phyloP scores from a whole-genome alignment of 2,797 vertebrate genomes.

The Phylloscopus collybita region DNA sequence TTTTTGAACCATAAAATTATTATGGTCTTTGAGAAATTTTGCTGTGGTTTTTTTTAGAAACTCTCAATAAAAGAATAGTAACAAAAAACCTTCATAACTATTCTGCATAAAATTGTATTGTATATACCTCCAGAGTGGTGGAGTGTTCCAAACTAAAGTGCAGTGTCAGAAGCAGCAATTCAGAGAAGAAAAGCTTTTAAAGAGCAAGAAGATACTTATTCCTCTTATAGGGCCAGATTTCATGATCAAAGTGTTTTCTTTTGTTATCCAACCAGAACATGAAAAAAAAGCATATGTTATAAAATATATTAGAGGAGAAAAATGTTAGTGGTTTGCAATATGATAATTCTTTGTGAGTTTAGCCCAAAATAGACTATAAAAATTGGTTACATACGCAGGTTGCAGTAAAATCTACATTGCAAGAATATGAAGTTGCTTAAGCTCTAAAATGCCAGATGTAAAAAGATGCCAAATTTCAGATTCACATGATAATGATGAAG shows the following conservation, averaged over 20 bases:
- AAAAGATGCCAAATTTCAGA: background rate
- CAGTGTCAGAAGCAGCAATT: background rate
- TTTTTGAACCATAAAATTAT: background rate
- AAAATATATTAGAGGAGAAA: background rate
- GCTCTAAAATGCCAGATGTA: background rate
- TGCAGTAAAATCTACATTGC: background rate
- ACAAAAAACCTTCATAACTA: accelerated
- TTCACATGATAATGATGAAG: background rate
- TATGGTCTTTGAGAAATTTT: background rate
- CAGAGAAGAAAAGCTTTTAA: background rate
- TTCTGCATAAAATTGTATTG: background rate
- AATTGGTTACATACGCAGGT: background rate
- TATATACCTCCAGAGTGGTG: background rate
- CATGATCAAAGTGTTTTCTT: background rate
- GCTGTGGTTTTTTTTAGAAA: background rate
- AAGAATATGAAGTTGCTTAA: background rate
- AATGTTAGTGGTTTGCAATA: background rate
- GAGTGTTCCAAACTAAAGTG: background rate
- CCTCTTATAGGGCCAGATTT: background rate
- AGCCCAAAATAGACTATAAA: background rate
- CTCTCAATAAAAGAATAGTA: background rate
- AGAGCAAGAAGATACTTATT: background rate
- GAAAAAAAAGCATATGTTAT: background rate
- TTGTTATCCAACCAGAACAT: background rate
- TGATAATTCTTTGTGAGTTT: background rate